Base-by-base conservation (phyloP, 2,113 vertebrate species). In the Grallaria varia region DNA sequence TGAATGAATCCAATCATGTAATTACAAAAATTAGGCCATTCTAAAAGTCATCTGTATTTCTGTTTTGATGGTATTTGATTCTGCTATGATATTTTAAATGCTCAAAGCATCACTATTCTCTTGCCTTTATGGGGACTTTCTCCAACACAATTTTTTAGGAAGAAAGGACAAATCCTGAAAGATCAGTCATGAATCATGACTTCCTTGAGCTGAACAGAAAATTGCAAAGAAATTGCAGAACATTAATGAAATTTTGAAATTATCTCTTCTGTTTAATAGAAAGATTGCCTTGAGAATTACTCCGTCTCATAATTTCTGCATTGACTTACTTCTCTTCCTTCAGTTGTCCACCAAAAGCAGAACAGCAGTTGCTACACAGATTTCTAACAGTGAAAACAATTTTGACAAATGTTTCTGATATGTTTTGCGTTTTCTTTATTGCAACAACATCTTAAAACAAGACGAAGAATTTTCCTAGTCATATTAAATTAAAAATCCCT, bases 1-100 rank as follows among this genome's bases (percentile, higher is more conserved):
- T 95, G 76, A 94, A 96, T 89, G 59, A 97, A 92, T 73, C 69
- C 86, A 95, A 96, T 83, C 55, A 91, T 91, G 20, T 87, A 93
- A 97, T 96, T 95, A 90, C 31, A 90, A 84, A 95, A 97, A 97
- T 90, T 73, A n/a, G 58, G 23, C 37, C 35, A 83, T 93, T 96
- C 74, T 80, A 67, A 28, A 85, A 95, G 25, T 96, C 78, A 93
- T 94, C 59, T 86, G 30, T 90, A 22, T 73, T 53, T 87, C 53
- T 81, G 25, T 95, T 97, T 96, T 91, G 45, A 45, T 50, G 9
- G 25, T 84, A 62, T 95, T 95, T 96, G 49, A 90, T 67, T 87
- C 53, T 58, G 44, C 6, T 67, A 19, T 69, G 87, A 77, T 55
- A 85, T 64, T 95, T 72, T 62, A 74, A 90, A 64, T 85, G 4